Base-by-base conservation (phyloP, 2,888 invertebrate species). In the Phorcus lineatus region DNA sequence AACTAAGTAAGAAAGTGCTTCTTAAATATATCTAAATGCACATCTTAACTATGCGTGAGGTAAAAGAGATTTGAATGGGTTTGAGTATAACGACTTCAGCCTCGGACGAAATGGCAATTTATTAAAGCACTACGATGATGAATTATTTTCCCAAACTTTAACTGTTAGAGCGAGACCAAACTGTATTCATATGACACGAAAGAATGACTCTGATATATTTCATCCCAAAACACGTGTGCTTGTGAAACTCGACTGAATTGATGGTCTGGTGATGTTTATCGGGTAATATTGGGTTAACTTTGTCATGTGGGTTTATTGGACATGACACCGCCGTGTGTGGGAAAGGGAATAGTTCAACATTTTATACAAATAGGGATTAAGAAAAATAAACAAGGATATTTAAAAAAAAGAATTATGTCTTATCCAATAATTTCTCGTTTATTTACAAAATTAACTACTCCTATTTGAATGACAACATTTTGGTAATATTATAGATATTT, bases 41-140 rank as follows among this genome's bases (percentile, higher is more conserved):
- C 28, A 70, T 70, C 70, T 70, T 31, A 19, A 70, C 70, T 13
- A 31, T 70, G 70, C 36, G 70, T 70, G 70, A 70, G 70, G 70
- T 36, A 36, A 70, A 70, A 19, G 70, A 70, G 70, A 70, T 17
- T 70, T 19, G 36, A 70, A 70, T 70, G 70, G 70, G 31, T 36
- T 19, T 11, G 36, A 31, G 28, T 70, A n/a, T 70, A 36, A 70
- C 36, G 40, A 70, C 70, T 40, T 36, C 36, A 36, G 70, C 70
- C 19, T 40, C 70, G 19, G 19, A 36, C 17, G 70, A 36, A 31
- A 70, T 36, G 70, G 70, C 19, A 36, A 70, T 70, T 70, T 70
- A 70, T 70, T 70, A 31, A 70, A 70, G 28, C 70, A 31, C 16
- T 2, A 11, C n/a, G 62, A 62, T 70, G 70, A 70, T 70, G 36